Evolutionary conservation across 1,140 invertebrate species (phyloP).

Genomic region (Habropoda laboriosa): DNA sequence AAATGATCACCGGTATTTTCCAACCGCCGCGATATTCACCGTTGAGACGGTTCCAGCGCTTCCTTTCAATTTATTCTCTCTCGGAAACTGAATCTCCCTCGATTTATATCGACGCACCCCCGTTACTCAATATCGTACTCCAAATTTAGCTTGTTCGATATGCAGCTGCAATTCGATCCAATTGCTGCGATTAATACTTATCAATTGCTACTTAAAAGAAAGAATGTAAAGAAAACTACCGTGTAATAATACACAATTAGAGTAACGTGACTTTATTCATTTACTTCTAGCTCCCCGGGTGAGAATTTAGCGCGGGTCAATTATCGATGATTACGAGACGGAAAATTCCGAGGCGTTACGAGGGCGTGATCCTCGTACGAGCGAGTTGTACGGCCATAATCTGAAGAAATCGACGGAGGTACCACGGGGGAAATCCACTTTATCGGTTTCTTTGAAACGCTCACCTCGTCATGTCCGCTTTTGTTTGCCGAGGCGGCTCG

Average conservation of each 20-base stretch:
- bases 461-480: slow-evolving; percentile 19
- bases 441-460: slow-evolving; percentile 46
- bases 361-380: background rate
- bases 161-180: too few species aligned
- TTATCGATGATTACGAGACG: too few species aligned
- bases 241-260: too few species aligned
- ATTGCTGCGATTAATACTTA: too few species aligned
- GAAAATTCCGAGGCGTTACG: background rate
- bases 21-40: background rate
- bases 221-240: too few species aligned
- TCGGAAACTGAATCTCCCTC: background rate
- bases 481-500: slow-evolving; percentile 38
- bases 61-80: background rate
- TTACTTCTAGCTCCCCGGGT: too few species aligned
- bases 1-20: background rate
- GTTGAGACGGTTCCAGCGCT: background rate
- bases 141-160: background rate
- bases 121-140: background rate
- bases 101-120: background rate
- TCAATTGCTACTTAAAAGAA: too few species aligned
- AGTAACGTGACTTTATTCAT: too few species aligned
- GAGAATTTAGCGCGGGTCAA: too few species aligned
- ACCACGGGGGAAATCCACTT: slow-evolving; percentile 28
- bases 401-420: background rate
- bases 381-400: background rate